Base-by-base conservation (phyloP, 1,140 invertebrate genomes). In the Cydia pomonella region DNA sequence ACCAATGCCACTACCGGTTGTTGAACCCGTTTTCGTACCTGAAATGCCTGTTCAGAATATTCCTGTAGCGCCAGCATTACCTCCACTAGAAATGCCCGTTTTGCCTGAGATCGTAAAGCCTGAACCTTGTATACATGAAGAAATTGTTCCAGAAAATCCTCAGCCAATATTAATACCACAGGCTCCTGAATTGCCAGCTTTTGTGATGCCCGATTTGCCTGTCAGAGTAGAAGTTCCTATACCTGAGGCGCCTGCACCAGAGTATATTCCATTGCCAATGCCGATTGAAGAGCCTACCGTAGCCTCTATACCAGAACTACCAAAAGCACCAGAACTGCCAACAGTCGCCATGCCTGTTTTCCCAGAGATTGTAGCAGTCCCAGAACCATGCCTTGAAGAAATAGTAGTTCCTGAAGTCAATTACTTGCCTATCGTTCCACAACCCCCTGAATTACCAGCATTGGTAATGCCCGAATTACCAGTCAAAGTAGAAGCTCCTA, bases 361-460 rank as follows among this genome's bases (percentile, higher is more conserved):
- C 13, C 41, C 10, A 44, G 13, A 44, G 13, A 44, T 44, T 2
- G 13, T 44, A 16, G 12, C 41, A 44, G 12, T 44, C 10, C 41
- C 41, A 44, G 50, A 53, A 53, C 50, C 50, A 53, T 53, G 50
- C n/a, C 50, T 53, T n/a, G 50, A 53, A 1, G 50, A 53, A 53
- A 21, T 18, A 53, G n/a, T 53, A 2, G 50, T 53, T 6, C 50
- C 50, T 53, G n/a, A 53, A 18, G 50, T 53, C 3, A 47, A 47
- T 47, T 47, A 47, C n/a, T n/a, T 18, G 50, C 50, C n/a, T 7
- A 18, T 53, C 16, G 6, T 53, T 18, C 50, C 50, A 53, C 5
- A 53, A 53, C 16, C 50, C 16, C 50, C 50, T 53, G 50, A 18
- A 53, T 13, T 53, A 18, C 50, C 50, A 21, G 18, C 7, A 10